phyloP scores from a whole-genome alignment of 1,140 invertebrate species.

The Manduca sexta region DNA sequence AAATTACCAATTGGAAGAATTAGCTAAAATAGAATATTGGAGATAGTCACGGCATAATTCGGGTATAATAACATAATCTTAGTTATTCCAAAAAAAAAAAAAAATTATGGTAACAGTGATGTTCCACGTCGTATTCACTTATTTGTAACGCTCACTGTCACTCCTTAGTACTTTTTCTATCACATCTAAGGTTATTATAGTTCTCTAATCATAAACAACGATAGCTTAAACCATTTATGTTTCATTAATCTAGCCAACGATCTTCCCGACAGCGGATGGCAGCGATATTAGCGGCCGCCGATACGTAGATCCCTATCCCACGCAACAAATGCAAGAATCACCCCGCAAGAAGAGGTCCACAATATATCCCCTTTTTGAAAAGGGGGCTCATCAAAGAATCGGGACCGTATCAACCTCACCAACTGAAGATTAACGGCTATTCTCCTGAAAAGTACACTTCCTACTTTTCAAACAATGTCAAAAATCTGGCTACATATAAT shows the following conservation, averaged over 20 bases:
- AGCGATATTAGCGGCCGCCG: conserved; percentile 59
- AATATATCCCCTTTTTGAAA: conserved; percentile 37
- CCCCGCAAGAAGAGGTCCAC: conserved; percentile 59
- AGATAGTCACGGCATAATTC: no score
- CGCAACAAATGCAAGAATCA: conserved; percentile 55
- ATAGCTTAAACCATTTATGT: no score
- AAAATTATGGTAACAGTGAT: no score
- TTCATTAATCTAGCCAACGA: conserved; percentile 64
- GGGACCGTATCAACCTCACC: conserved; percentile 28
- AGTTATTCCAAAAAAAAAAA: no score
- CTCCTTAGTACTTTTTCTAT: no score
- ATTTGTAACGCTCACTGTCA: no score
- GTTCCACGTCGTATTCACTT: no score
- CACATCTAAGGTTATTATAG: not conserved
- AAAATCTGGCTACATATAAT: conserved; percentile 5
- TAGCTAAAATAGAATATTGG: no score
- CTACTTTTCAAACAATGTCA: conserved; percentile 40
- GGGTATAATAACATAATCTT: no score
- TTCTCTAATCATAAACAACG: not conserved
- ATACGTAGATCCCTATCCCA: conserved; percentile 61
- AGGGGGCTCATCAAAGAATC: conserved; percentile 18
- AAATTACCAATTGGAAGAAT: no score
- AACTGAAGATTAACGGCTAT: conserved; percentile 50
- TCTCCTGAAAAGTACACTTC: conserved; percentile 59
- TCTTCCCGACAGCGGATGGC: conserved; percentile 68